Base-by-base conservation (phyloP, 2,888 invertebrate species). In the Leptinotarsa peninsularis region DNA sequence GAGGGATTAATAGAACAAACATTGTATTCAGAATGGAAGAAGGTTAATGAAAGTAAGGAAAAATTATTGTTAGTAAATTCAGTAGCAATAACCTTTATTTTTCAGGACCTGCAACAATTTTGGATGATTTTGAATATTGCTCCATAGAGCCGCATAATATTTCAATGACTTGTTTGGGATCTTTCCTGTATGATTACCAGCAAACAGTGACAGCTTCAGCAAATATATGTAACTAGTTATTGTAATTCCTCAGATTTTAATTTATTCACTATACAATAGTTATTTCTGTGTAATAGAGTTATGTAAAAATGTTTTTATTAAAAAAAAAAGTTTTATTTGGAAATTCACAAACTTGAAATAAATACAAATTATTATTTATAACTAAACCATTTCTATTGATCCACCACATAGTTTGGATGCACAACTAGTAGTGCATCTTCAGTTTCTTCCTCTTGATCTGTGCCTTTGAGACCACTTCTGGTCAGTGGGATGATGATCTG, bases 341-440 rank as follows among this genome's bases (percentile, higher is more conserved):
- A 15, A 49, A n/a, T 15, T 68, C 15, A 7, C 10, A 52, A 27
- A 49, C 4, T 52, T 21, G 7, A 63, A 63, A 63, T 63, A 63
- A 63, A 63, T 63, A 63, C 18, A 63, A n/a, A 43, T 17, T 58
- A 58, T 13, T 58, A 23, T 58, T 63, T 17, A 63, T 33, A 63
- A 63, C 18, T 17, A 33, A 63, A 63, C 5, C 14, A 17, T 17
- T 17, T 63, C 23, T 52, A 49, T 43, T 56, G 89, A 80, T 97
- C 96, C 66, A 96, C 91, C 67, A 96, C 93, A 87, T 98, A 99
- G 89, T 98, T 98, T 0, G 99, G 99, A 91, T 99, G 98, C 0
- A 98, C 98, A 18, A 98, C 96, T 5, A 99, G 89, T 60, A 96
- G 87, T 0, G 97, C 96, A 75, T 93, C 93, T 75, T 93, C 93